These are phyloP conservation scores for Lasius platythorax DNA, from an alignment of 2,888 invertebrate species.

Conservation along the genomic window DNA sequence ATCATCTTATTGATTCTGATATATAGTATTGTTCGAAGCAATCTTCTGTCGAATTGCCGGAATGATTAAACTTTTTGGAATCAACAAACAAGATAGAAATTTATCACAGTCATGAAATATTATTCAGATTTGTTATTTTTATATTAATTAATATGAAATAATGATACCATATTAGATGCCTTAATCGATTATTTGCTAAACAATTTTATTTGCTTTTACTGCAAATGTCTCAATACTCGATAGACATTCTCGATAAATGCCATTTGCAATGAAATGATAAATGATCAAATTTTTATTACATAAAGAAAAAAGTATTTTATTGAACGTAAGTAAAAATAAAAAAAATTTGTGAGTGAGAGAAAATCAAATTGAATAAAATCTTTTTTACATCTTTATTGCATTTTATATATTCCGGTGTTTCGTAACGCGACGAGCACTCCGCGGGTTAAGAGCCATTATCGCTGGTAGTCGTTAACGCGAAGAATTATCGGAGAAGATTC, in stretches of 20 bases:
- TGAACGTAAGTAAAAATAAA: not conserved
- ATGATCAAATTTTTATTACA: not conserved
- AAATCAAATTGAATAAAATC: not conserved
- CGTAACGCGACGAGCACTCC: constrained; percentile 30
- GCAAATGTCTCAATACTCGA: not conserved
- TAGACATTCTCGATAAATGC: not conserved
- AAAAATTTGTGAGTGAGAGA: not conserved
- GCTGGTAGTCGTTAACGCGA: constrained; percentile 48
- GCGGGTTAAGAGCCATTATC: constrained; percentile 47
- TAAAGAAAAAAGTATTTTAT: not conserved
- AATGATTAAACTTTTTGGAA: not conserved
- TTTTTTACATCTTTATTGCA: constrained; percentile 13
- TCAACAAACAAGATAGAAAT: not conserved
- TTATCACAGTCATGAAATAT: not conserved
- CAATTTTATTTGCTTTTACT: not conserved
- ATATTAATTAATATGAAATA: not conserved
- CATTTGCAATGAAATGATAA: not conserved
- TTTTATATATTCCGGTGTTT: constrained; percentile 9
- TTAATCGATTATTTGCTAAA: not conserved
- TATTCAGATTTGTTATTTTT: not conserved
- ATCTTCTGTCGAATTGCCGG: not conserved
- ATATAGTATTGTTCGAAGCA: not conserved
- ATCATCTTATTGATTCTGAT: not conserved
- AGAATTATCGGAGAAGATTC: constrained; percentile 43
- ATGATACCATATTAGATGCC: not conserved